These are phyloP conservation scores for Catalaphyllia jardinei DNA, from an alignment of 64 coral and sea anemone species.

Conservation along the genomic window DNA sequence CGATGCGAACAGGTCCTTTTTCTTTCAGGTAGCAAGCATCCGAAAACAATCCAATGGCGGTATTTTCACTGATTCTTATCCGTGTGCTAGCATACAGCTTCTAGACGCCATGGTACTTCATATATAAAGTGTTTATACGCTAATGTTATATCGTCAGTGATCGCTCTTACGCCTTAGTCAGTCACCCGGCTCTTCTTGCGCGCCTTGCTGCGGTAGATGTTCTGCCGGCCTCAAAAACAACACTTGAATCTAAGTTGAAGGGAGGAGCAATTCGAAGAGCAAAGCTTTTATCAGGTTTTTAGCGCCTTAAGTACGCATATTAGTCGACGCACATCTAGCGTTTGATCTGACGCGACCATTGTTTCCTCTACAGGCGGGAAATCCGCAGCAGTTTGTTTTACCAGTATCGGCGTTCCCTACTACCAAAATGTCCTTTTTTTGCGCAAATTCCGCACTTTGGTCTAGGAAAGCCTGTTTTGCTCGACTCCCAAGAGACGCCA, in stretches of 20 bases:
- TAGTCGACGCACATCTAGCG: not conserved
- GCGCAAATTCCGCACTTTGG: not conserved
- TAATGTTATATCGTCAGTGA: not conserved
- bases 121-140: constrained; percentile 9
- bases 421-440: not conserved
- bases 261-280: constrained; percentile 14
- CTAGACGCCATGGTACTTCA: constrained; percentile 4
- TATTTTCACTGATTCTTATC: constrained; percentile 11
- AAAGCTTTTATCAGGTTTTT: constrained; percentile 19
- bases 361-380: not conserved
- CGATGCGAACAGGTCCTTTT: not conserved
- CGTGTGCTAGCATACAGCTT: not conserved
- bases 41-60: not conserved
- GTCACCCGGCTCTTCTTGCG: not conserved
- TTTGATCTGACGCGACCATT: not conserved
- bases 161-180: not conserved
- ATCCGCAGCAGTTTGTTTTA: not conserved
- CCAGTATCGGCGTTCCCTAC: not conserved
- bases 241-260: constrained; percentile 1
- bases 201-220: not conserved
- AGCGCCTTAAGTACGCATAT: constrained; percentile 10
- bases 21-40: not conserved
- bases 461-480: not conserved
- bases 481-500: constrained; percentile 12
- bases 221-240: not conserved